These are phyloP conservation scores for Pseudomyrmex sp. DNA, from an alignment of 1,140 invertebrate species.

Conservation along the genomic window DNA sequence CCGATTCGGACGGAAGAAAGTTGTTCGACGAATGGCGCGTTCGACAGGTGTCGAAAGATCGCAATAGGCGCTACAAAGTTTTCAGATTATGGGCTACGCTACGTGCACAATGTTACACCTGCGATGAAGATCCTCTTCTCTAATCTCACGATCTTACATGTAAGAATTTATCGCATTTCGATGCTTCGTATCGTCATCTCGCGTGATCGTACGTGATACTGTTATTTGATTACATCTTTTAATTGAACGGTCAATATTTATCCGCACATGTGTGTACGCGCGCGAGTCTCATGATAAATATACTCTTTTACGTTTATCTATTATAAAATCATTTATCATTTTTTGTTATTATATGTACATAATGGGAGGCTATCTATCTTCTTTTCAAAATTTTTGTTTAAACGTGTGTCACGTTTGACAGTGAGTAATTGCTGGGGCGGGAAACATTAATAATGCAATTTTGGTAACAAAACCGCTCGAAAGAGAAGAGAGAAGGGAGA, in stretches of 20 bases:
- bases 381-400: slow-evolving; percentile 56
- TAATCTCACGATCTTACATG: too few relatives aligned
- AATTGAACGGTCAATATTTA: slow-evolving; percentile 6
- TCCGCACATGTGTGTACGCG: neutral
- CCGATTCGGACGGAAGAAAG: neutral
- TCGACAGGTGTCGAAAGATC: slow-evolving; percentile 61
- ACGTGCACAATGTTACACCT: neutral
- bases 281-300: neutral
- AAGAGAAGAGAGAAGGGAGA: slow-evolving; percentile 2
- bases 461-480: slow-evolving; percentile 38
- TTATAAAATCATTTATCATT: slow-evolving; percentile 51
- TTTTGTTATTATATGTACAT: slow-evolving; percentile 35
- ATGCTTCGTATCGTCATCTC: neutral
- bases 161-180: neutral
- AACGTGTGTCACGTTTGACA: slow-evolving; percentile 49
- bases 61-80: slow-evolving; percentile 8
- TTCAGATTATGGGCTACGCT: neutral
- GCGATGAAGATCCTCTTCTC: neutral
- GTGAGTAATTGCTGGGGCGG: slow-evolving; percentile 43
- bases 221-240: slow-evolving; percentile 14
- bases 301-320: slow-evolving; percentile 33
- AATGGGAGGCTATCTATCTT: slow-evolving; percentile 46
- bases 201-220: neutral
- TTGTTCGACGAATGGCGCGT: neutral
- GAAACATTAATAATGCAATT: slow-evolving; percentile 52